A percentile compares a stretch with the other conserved stretches of the same genome.
phyloP scores from a whole-genome alignment of 2,888 invertebrate genomes.

The Chesias legatella region DNA sequence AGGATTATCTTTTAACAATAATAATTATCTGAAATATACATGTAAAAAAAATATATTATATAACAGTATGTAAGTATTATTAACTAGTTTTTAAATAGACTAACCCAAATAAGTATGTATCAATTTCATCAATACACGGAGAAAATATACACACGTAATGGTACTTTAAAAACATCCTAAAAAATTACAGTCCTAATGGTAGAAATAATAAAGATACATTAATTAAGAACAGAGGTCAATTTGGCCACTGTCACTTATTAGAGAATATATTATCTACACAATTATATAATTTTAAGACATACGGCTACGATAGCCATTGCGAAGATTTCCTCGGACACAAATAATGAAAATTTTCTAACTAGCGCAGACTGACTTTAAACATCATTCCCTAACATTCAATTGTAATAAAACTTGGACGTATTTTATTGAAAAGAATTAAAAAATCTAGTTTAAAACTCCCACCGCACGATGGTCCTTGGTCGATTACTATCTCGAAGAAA shows the following conservation, averaged over 20 bases:
- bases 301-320: constrained; percentile 10
- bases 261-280: constrained; percentile 22
- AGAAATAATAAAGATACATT: constrained; percentile 33
- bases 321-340: constrained; percentile 17
- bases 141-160: constrained; percentile 2
- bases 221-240: constrained; percentile 36
- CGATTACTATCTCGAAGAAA: constrained; percentile 49
- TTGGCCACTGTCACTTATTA: constrained; percentile 16
- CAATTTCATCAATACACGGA: constrained; percentile 24
- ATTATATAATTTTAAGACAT: constrained; percentile 13
- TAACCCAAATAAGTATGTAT: constrained; percentile 40
- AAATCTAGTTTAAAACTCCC: constrained; percentile 43
- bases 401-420: constrained; percentile 51
- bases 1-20: constrained; percentile 71
- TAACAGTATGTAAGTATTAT: constrained; percentile 57
- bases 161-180: constrained; percentile 29
- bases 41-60: constrained; percentile 76
- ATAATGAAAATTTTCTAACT: constrained; percentile 61
- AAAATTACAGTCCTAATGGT: constrained; percentile 6
- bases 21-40: constrained; percentile 77
- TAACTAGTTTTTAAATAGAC: constrained; percentile 51
- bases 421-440: constrained; percentile 40
- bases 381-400: constrained; percentile 39
- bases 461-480: constrained; percentile 45
- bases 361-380: constrained; percentile 45